Percentiles rank a stretch among this genome's conserved stretches.
Evolutionary conservation across 2,113 vertebrate genomes (phyloP).

Genomic region (Rhea pennata): DNA sequence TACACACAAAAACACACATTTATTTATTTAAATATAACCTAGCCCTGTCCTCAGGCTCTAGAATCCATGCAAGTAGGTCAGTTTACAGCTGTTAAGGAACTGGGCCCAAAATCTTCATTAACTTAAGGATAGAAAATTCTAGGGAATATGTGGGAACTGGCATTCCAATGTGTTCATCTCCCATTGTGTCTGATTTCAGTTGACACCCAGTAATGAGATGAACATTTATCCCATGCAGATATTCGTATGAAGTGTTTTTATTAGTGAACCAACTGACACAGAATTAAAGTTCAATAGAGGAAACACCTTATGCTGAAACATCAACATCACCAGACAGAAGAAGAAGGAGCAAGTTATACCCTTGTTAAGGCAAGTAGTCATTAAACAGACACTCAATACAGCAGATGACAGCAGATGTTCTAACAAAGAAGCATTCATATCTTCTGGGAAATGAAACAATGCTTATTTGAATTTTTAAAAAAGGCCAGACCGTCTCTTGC

Average conservation of each 20-base stretch:
- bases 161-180: background rate
- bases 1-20: background rate
- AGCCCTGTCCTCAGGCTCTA: background rate
- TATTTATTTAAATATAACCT: background rate
- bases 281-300: background rate
- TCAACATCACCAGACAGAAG: background rate
- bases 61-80: background rate
- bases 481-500: background rate
- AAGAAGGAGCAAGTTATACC: background rate
- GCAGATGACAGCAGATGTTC: background rate
- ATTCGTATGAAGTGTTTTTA: background rate
- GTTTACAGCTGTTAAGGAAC: background rate
- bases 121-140: background rate
- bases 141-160: background rate
- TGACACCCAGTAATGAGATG: background rate
- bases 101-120: background rate
- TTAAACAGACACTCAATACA: background rate
- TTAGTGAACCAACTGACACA: background rate
- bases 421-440: background rate
- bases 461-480: background rate
- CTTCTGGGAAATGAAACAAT: constrained; percentile 21
- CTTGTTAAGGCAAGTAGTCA: background rate
- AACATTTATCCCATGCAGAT: background rate
- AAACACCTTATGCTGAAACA: background rate
- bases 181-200: background rate